Evolutionary conservation across 2,888 invertebrate species (phyloP).

Genomic region (Yponomeuta plumbellus): DNA sequence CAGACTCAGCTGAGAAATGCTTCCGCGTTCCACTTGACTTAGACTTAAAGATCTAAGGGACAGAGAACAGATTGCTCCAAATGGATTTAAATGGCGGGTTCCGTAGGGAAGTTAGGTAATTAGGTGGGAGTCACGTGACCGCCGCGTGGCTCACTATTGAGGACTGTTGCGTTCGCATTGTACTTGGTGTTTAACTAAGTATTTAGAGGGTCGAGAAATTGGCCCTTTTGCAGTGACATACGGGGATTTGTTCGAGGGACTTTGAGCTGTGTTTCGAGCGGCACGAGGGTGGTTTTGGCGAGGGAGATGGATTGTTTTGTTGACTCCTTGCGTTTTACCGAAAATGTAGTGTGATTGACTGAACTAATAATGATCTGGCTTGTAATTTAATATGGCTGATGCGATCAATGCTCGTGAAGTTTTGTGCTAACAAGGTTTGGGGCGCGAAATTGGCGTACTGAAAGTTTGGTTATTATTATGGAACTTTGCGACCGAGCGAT

Average conservation of each 20-base stretch:
- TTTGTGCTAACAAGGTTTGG: not conserved
- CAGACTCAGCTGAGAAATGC: conserved; percentile 4
- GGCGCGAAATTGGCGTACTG: no score
- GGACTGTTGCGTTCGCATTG: conserved; percentile 8
- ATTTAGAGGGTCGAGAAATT: conserved; percentile 6
- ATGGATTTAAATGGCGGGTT: not conserved
- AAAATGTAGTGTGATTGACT: conserved; percentile 14
- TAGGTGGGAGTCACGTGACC: conserved; percentile 21
- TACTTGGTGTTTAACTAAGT: conserved; percentile 10
- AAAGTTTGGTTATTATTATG: no score
- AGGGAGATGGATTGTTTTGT: not conserved
- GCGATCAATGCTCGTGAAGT: not conserved
- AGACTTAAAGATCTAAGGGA: not conserved
- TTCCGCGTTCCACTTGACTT: not conserved
- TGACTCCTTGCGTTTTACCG: conserved; percentile 11
- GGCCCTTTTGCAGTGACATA: not conserved
- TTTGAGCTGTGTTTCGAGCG: not conserved
- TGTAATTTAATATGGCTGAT: not conserved
- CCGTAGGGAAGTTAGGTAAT: conserved; percentile 17
- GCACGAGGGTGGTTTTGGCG: not conserved
- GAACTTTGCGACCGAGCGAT: no score
- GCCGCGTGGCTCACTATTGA: conserved; percentile 17
- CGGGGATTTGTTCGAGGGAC: not conserved
- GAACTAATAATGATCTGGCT: conserved; percentile 3
- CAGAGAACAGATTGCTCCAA: not conserved